Conservation (phyloP, 2,797 vertebrate species). For the Gambelia wislizenii region DNA sequence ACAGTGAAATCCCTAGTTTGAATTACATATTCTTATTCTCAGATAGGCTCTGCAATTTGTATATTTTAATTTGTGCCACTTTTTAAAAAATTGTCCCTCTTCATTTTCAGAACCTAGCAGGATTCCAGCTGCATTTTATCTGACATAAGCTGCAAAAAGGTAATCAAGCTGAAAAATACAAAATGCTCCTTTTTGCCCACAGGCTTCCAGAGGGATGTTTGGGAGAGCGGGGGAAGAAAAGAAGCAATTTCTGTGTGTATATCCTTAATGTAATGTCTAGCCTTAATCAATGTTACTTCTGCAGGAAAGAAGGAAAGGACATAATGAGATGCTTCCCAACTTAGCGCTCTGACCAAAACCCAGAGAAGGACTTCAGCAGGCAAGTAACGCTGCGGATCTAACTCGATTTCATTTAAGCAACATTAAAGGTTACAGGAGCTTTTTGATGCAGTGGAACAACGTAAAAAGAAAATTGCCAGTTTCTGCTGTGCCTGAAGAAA, state of each 20-base stretch:
- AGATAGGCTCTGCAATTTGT: background rate
- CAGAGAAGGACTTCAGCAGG: slow-evolving; percentile 11
- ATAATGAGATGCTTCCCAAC: slow-evolving; percentile 41
- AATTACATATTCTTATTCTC: slow-evolving; percentile 21
- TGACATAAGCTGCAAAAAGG: slow-evolving; percentile 53
- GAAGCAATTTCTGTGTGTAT: slow-evolving; percentile 27
- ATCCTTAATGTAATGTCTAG: slow-evolving; percentile 31
- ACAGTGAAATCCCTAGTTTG: background rate
- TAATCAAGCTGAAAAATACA: slow-evolving; percentile 51
- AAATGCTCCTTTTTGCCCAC: slow-evolving; percentile 49
- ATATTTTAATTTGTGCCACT: slow-evolving; percentile 11
- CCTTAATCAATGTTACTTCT: slow-evolving; percentile 42
- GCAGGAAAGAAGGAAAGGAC: background rate
- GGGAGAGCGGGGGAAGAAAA: background rate
- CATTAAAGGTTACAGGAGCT: slow-evolving; percentile 27
- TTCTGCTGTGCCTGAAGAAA: background rate
- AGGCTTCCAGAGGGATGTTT: slow-evolving; percentile 26
- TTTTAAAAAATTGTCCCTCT: slow-evolving; percentile 18
- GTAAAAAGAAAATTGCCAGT: background rate
- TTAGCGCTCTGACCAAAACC: slow-evolving; percentile 41
- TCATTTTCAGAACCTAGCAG: slow-evolving; percentile 41
- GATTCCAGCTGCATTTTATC: slow-evolving; percentile 47
- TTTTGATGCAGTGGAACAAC: background rate
- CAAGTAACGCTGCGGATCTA: slow-evolving; percentile 25
- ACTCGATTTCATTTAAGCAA: slow-evolving; percentile 46